Percentiles rank a stretch among this genome's conserved stretches.
phyloP scores from a whole-genome alignment of 2,888 invertebrate genomes.

The Nephrotoma flavescens region DNA sequence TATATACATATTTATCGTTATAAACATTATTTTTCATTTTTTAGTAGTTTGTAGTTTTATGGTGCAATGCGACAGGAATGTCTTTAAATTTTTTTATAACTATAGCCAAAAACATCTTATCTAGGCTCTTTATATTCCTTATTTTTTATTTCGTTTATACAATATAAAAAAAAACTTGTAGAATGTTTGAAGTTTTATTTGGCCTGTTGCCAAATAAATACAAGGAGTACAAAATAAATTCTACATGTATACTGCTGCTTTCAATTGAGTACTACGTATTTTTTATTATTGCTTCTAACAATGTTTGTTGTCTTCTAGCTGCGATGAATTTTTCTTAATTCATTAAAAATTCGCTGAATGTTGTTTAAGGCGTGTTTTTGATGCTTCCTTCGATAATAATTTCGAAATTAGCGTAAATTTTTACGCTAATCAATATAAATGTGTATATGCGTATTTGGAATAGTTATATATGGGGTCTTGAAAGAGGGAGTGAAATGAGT shows the following conservation, averaged over 20 bases:
- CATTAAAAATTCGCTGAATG: neutral
- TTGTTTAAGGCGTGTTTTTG: neutral
- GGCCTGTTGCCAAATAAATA: neutral
- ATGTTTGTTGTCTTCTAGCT: neutral
- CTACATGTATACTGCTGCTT: neutral
- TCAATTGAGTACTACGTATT: neutral
- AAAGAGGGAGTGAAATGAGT: neutral
- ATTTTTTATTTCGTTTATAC: neutral
- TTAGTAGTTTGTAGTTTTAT: constrained; percentile 5
- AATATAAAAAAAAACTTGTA: neutral
- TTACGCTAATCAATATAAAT: neutral
- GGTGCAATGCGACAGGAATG: constrained; percentile 15
- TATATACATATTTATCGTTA: neutral
- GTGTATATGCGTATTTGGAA: neutral
- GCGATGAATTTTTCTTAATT: neutral
- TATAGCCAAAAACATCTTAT: constrained; percentile 1
- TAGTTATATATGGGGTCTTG: neutral
- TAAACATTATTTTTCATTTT: constrained; percentile 1
- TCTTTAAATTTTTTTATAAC: constrained; percentile 1
- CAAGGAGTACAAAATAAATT: neutral
- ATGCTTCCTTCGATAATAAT: neutral
- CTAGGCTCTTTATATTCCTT: constrained; percentile 3
- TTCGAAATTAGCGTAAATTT: neutral
- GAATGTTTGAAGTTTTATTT: constrained; percentile 1
- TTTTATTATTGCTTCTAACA: neutral